Base-by-base conservation (phyloP, 2,888 invertebrate species). In the Lasioglossum marginatum region DNA sequence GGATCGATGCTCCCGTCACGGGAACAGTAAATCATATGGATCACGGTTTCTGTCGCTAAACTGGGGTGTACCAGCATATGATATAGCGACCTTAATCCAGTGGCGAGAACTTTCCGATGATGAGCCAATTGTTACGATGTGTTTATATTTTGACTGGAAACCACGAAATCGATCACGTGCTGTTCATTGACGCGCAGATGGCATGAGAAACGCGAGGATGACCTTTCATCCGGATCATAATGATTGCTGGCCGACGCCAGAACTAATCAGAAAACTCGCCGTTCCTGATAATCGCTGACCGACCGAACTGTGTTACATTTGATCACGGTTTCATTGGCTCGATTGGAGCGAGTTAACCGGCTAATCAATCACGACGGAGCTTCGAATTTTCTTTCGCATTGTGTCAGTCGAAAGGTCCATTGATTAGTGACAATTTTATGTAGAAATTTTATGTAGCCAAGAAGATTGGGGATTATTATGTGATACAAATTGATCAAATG, bases 151-250 rank as follows among this genome's bases (percentile, higher is more conserved):
- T 40, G n/a, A n/a, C 37, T 40, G 12, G 23, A n/a, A 70, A 40
- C 37, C 23, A 40, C 10, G 40, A 23, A 34, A 19, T 52, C 73
- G 23, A 19, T 1, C 48, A 34, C 73, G 48, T 40, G 23, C n/a
- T 40, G 31, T 16, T 16, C 12, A 63, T 40, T 79, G 72, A 76
- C 27, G 40, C 16, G 60, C 10, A 43, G 1, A 76, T 48, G 48
- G 14, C 43, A 19, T 16, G 27, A 63, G 48, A 81, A 74, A 71
- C 57, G 23, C 45, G 31, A 63, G 79, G 8, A 31, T 66, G 48
- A 82, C 48, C 66, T 79, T 66, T 79, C 72, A 52, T 79, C 66
- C n/a, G 40, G 48, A 40, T 16, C 43, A 12, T 27, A 68, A 16
- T 14, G 27, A 73, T 66, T 31, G 27, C 27, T 45, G 57, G 3